Percentiles rank a stretch among this genome's conserved stretches.
phyloP scores from a whole-genome alignment of 2,888 invertebrate genomes.

The Pomacea canaliculata region DNA sequence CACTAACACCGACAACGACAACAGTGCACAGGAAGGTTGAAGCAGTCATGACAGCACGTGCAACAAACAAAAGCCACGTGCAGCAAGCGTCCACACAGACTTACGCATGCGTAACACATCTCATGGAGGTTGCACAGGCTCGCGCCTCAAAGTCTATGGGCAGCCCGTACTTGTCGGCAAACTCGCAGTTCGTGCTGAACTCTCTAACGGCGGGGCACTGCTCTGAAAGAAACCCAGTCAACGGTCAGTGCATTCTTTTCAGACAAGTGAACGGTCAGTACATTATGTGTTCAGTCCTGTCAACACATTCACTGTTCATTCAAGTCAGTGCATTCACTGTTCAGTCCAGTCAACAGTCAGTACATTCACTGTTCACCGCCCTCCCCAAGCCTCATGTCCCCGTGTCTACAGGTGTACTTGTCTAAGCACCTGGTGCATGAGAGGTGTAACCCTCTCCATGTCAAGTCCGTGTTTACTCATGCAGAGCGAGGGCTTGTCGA shows the following conservation, averaged over 20 bases:
- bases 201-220: slow-evolving; percentile 43
- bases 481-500: no score
- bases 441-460: no score
- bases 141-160: slow-evolving; percentile 55
- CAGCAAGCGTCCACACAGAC: slow-evolving; percentile 26
- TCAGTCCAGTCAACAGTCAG: no score
- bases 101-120: slow-evolving; percentile 60
- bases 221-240: slow-evolving; percentile 24
- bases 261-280: no score
- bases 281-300: not conserved
- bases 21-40: no score
- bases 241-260: no score
- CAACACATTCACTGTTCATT: not conserved
- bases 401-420: no score
- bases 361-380: not conserved
- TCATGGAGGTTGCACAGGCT: slow-evolving; percentile 57
- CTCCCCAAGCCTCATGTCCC: no score
- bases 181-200: slow-evolving; percentile 51
- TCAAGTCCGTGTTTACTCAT: no score
- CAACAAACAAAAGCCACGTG: not conserved
- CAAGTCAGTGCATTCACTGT: not conserved
- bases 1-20: no score
- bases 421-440: not conserved
- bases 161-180: slow-evolving; percentile 49
- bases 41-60: no score